Conservation (phyloP, 2,888 invertebrate genomes). For the Drosophila putrida region DNA sequence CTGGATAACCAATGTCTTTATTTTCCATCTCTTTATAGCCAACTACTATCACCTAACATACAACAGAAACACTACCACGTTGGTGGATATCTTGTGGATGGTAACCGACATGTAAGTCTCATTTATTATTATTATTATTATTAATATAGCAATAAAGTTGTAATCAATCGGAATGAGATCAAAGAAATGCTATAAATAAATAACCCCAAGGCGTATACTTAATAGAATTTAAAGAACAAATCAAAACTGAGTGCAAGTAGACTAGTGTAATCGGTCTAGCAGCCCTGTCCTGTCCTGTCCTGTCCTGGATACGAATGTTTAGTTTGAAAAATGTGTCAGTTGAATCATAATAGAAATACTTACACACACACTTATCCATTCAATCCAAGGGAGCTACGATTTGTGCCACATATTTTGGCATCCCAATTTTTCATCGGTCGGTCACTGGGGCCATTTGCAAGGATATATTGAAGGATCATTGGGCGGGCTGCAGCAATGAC, state of each 20-base stretch:
- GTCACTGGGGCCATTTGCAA: slow-evolving; percentile 99
- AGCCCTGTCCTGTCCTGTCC: too few relatives aligned
- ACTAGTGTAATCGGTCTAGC: slow-evolving; percentile 15
- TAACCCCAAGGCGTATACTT: too few relatives aligned
- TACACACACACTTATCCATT: slow-evolving; percentile 97
- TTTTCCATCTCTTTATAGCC: slow-evolving; percentile 87
- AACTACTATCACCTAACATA: slow-evolving; percentile 96
- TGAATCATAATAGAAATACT: slow-evolving; percentile 10
- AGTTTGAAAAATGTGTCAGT: slow-evolving; percentile 22
- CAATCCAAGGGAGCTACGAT: slow-evolving; percentile 98
- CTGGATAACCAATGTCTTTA: not conserved
- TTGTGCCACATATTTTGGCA: slow-evolving; percentile 99
- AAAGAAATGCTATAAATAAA: too few relatives aligned
- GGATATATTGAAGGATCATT: slow-evolving; percentile 98
- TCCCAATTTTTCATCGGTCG: slow-evolving; percentile 99
- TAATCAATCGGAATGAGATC: not conserved
- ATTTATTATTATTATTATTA: too few relatives aligned
- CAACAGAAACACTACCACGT: slow-evolving; percentile 95
- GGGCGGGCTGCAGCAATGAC: slow-evolving; percentile 99
- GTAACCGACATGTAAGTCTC: slow-evolving; percentile 85
- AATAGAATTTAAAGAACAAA: too few relatives aligned
- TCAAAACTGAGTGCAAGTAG: not conserved
- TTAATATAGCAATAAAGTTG: not conserved
- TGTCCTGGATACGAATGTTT: not conserved
- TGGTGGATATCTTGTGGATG: slow-evolving; percentile 90